Percentiles rank a stretch among this genome's conserved stretches.
Evolutionary conservation across 1,140 invertebrate species (phyloP).

Genomic region (Brachionus rotundiformis): DNA sequence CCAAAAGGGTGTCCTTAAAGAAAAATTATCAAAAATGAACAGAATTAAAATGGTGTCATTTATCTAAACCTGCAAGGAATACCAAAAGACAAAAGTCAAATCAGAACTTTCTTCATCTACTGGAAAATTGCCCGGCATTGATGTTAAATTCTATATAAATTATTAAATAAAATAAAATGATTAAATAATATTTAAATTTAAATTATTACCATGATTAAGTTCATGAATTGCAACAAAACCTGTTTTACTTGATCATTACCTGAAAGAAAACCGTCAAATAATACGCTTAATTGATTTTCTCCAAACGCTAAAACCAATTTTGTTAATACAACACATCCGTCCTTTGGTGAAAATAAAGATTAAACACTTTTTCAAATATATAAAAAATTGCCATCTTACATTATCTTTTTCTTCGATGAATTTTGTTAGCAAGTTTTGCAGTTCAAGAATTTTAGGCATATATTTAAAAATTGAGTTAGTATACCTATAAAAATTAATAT

Average conservation of each 20-base stretch:
- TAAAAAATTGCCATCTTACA: too few relatives aligned
- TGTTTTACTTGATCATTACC: slow-evolving; percentile 22
- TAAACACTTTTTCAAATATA: too few relatives aligned
- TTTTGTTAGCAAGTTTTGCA: slow-evolving; percentile 31
- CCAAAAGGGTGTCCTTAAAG: slow-evolving; percentile 35
- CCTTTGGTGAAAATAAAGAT: background rate
- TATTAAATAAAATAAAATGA: background rate
- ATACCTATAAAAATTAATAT: slow-evolving; percentile 9
- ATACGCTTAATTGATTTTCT: slow-evolving; percentile 29
- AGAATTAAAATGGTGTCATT: background rate
- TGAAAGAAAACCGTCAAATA: slow-evolving; percentile 38
- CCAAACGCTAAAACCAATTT: slow-evolving; percentile 46
- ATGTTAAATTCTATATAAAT: slow-evolving; percentile 46
- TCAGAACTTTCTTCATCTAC: slow-evolving; percentile 50
- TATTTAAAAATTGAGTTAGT: slow-evolving; percentile 40
- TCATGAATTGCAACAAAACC: slow-evolving; percentile 37
- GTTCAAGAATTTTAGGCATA: slow-evolving; percentile 41
- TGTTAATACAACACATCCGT: slow-evolving; percentile 39
- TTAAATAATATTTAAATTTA: background rate
- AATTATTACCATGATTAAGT: slow-evolving; percentile 41
- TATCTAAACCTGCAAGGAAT: slow-evolving; percentile 12
- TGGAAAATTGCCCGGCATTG: slow-evolving; percentile 45
- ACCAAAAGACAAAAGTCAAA: slow-evolving; percentile 51
- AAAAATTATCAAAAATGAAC: background rate
- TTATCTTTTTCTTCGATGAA: slow-evolving; percentile 45